Evolutionary conservation across 2,888 invertebrate species (phyloP), one percentile per base, ranked within the genome.

Genomic region (Dryobotodes eremita): DNA sequence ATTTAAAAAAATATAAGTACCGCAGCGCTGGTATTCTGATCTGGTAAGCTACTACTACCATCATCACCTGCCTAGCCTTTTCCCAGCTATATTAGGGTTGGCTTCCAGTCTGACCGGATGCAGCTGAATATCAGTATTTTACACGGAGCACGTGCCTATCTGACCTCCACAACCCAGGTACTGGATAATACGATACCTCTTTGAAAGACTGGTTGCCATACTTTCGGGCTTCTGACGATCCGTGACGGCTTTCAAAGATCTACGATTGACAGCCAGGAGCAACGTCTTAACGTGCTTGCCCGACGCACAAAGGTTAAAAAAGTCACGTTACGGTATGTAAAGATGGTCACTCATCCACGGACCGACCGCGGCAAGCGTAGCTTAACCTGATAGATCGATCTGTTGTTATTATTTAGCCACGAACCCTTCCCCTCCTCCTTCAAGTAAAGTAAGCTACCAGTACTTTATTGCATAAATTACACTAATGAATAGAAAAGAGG

Each of bases 41-140:
- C n/a, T n/a, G n/a, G n/a, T n/a, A 96, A 92, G 95, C 1, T 26
- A 48, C 0, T 17, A 61, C 55, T 50, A 23, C 20, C 36, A 36
- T 11, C 8, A 31, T 53, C 5, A 53, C 31, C 20, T 31, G 1
- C 26, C 20, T 48, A 68, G 20, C 2, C 2, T 68, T 48, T 26
- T n/a, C 10, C 23, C 17, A 23, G 15, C 10, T 42, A n/a, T 64
- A 2, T n/a, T n/a, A 8, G 6, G 26, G 17, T 48, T 13, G 0
- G 48, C 26, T 48, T 68, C 20, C 8, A 31, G 20, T 50, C 48
- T 50, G 8, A 20, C 20, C 5, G 8, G 1, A 26, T 48, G 26
- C 2, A 26, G 13, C 20, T 36, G 48, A 13, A 26, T 31, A 62
- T 4, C 20, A 11, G 20, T 61, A 31, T 61, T 61, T 61, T 20